Conservation (phyloP, 2,113 vertebrate genomes). For the Apus apus region DNA sequence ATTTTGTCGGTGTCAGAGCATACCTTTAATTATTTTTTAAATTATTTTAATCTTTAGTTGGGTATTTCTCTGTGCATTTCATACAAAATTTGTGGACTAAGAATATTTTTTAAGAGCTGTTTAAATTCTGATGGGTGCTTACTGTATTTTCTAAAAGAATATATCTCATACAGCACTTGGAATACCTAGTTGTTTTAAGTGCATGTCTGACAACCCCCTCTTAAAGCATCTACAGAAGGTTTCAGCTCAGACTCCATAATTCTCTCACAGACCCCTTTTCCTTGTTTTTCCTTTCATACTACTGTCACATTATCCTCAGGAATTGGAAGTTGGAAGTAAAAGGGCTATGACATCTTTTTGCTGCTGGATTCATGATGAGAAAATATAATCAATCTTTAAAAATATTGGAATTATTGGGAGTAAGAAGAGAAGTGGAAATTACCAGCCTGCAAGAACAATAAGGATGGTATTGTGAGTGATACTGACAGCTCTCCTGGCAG, state of each 20-base stretch:
- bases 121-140: neutral
- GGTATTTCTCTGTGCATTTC: neutral
- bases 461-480: neutral
- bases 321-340: neutral
- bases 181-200: neutral
- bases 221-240: neutral
- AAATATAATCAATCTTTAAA: neutral
- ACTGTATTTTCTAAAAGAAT: neutral
- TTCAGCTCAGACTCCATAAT: neutral
- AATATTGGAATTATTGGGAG: neutral
- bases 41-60: neutral
- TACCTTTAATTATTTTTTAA: neutral
- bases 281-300: neutral
- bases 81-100: neutral
- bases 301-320: neutral
- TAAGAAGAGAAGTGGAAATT: neutral
- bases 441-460: neutral
- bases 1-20: neutral
- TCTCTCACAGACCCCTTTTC: neutral
- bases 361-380: neutral
- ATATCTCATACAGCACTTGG: rapidly evolving
- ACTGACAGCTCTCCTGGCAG: neutral
- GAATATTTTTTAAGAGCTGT: neutral
- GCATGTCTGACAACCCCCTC: neutral
- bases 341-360: neutral